Evolutionary conservation across 2,113 vertebrate genomes (phyloP).

Genomic region (Maccullochella peelii): DNA sequence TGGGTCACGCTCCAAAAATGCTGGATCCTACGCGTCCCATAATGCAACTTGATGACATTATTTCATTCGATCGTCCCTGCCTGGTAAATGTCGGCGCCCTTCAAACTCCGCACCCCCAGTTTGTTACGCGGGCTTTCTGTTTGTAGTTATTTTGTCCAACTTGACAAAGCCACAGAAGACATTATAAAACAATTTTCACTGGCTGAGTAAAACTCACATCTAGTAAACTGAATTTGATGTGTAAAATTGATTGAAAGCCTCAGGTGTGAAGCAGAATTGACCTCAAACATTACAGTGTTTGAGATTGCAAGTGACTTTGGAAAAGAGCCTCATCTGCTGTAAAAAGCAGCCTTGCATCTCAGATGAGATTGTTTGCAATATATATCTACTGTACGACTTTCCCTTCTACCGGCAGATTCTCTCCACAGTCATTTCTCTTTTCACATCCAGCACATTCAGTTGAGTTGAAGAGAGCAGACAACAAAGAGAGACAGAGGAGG

Average conservation of each 20-base stretch:
- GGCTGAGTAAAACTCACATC: neutral
- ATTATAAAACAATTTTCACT: neutral
- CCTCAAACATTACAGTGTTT: neutral
- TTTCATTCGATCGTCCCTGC: neutral
- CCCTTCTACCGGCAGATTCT: neutral
- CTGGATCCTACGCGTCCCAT: neutral
- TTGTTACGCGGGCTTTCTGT: neutral
- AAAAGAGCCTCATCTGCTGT: neutral
- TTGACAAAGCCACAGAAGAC: neutral
- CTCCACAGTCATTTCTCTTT: slow-evolving; percentile 5
- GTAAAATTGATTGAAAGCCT: neutral
- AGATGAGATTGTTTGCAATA: neutral
- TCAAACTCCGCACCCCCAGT: neutral
- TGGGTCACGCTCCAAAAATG: neutral
- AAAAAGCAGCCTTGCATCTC: neutral
- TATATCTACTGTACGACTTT: neutral
- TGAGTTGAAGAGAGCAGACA: neutral
- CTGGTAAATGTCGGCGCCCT: neutral
- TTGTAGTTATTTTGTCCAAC: neutral
- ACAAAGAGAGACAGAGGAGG: neutral
- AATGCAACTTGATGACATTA: neutral
- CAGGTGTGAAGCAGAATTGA: neutral
- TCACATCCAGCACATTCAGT: neutral
- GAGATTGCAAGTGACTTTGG: neutral
- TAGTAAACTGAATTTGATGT: neutral